Conservation (phyloP, 2,113 vertebrate genomes). For the Genyomyrus donnyi region DNA sequence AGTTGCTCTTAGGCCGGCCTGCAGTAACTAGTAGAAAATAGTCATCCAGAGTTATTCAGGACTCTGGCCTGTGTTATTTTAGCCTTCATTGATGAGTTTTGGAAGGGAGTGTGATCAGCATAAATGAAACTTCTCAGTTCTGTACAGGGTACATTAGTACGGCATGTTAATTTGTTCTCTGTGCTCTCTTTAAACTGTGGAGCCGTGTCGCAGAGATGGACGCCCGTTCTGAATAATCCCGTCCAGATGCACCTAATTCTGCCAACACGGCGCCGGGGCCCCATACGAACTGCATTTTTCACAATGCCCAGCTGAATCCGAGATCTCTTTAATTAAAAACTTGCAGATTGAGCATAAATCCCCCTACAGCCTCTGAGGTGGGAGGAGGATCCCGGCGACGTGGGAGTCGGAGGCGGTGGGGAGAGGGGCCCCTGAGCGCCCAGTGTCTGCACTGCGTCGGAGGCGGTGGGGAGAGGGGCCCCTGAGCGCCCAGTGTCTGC, state of each 20-base stretch:
- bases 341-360: background rate
- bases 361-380: background rate
- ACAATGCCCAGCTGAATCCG: background rate
- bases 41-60: background rate
- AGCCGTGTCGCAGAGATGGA: background rate
- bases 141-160: background rate
- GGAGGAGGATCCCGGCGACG: background rate
- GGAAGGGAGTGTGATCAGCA: background rate
- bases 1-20: background rate
- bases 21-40: background rate
- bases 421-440: background rate
- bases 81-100: background rate
- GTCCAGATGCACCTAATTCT: background rate
- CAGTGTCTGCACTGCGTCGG: background rate
- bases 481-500: no score
- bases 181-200: background rate
- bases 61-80: background rate
- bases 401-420: background rate
- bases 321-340: conserved; percentile 1
- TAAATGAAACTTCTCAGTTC: background rate
- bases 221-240: background rate
- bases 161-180: background rate
- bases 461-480: no score
- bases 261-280: background rate
- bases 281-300: background rate